Evolutionary conservation across 1,140 invertebrate species (phyloP).

Genomic region (Scaptomyza pallida): DNA sequence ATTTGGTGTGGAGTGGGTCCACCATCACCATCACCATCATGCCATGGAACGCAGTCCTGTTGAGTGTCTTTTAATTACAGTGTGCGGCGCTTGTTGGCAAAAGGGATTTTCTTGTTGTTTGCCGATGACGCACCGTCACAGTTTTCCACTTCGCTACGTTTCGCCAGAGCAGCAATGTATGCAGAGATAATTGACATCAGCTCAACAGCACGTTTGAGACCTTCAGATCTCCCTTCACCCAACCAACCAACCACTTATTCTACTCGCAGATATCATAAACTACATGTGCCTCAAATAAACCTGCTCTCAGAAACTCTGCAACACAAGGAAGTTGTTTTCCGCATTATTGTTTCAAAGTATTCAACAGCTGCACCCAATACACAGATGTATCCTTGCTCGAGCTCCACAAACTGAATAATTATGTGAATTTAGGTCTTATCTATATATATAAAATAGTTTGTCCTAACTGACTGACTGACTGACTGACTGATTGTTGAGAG

Average conservation of each 20-base stretch:
- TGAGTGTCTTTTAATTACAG: conserved; percentile 79
- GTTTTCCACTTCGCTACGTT: conserved; percentile 47
- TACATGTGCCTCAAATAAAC: conserved; percentile 41
- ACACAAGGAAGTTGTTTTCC: neutral
- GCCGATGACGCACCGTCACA: conserved; percentile 47
- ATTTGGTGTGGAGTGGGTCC: conserved; percentile 42
- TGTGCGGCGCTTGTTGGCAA: conserved; percentile 74
- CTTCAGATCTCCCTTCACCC: conserved; percentile 1
- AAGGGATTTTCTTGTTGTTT: conserved; percentile 74
- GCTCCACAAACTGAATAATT: neutral
- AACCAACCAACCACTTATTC: neutral
- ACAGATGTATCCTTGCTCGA: neutral
- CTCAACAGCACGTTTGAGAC: conserved; percentile 31
- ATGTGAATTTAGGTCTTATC: no score
- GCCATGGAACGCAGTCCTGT: conserved; percentile 42
- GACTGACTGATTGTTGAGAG: no score
- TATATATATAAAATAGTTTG: neutral
- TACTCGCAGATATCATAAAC: conserved; percentile 35
- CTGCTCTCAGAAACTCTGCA: neutral
- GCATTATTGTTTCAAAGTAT: no score
- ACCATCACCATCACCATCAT: conserved; percentile 24
- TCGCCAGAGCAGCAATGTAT: conserved; percentile 40
- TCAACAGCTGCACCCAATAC: conserved; percentile 1
- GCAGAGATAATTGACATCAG: conserved; percentile 70
- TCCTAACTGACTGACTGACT: no score